Evolutionary conservation across 2,113 vertebrate species (phyloP).

Genomic region (Panurus biarmicus): DNA sequence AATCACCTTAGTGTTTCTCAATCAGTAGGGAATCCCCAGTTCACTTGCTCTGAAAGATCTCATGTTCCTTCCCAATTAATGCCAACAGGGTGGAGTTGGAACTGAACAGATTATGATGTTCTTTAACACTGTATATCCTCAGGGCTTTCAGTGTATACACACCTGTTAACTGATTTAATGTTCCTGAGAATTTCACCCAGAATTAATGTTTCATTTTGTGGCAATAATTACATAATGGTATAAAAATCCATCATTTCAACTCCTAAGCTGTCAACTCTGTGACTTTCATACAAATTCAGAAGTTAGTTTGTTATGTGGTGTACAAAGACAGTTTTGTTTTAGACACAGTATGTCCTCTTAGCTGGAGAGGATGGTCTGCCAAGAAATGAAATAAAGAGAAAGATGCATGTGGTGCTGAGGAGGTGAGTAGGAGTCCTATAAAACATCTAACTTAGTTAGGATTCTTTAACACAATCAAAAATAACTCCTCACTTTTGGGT

Average conservation of each 20-base stretch:
- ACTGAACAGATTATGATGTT: background rate
- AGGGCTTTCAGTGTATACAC: background rate
- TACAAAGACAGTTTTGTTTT: conserved; percentile 3
- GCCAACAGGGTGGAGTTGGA: background rate
- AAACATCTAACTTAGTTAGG: background rate
- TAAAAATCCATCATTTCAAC: background rate
- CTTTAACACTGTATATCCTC: background rate
- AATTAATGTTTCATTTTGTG: background rate
- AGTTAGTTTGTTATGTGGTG: background rate
- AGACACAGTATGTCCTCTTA: conserved; percentile 13
- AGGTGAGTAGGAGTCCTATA: conserved; percentile 46
- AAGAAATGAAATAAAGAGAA: conserved; percentile 19
- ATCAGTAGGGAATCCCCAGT: background rate
- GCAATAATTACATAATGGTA: background rate
- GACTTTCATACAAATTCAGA: background rate
- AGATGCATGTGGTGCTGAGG: conserved; percentile 5
- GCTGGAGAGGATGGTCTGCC: conserved; percentile 3
- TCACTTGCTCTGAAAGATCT: background rate
- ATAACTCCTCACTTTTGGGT: background rate
- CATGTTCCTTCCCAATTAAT: background rate
- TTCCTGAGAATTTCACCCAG: background rate
- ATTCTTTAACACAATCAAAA: background rate
- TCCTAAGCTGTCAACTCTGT: background rate
- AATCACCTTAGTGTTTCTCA: background rate
- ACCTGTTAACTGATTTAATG: background rate